Base-by-base conservation (phyloP, 2,797 vertebrate species). In the Chromis chromis region DNA sequence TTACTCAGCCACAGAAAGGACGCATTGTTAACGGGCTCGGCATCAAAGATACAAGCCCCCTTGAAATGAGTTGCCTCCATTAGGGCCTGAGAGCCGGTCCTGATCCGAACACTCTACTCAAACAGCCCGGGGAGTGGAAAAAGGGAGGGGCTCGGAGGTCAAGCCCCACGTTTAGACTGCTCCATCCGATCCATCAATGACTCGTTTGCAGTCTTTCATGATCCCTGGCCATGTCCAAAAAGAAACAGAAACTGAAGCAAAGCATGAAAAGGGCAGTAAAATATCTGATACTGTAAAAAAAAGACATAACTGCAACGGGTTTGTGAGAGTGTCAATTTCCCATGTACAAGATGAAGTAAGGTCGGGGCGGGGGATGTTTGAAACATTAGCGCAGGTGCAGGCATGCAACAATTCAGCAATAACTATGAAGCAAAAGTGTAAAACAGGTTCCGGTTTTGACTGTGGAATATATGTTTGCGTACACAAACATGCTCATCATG, bases 1-100 rank as follows among this genome's bases (percentile, higher is more conserved):
- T 93, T 91, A 91, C 79, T 83, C 89, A 40, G 86, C 48, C 88
- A 84, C 80, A 90, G 91, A 94, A 93, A 92, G 93, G 89, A 88
- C 73, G 72, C 86, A 74, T 95, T 94, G 94, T 95, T 93, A 89
- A 84, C 79, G 56, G 84, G 77, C 78, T 62, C 52, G 24, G 70
- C 92, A 90, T 94, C 92, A 94, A 94, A 95, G 92, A 90, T 83
- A 76, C 62, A 3, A 83, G 49, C 66, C 65, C 83, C 79, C 82
- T 76, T 69, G 42, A 82, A 91, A 85, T 76, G 70, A 88, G 90
- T 73, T 56, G 65, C 86, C 88, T 88, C 92, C 83, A 92, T 94
- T 92, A 92, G 77, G 55, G 61, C 83, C 83, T 55, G 65, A 86
- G 88, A 91, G 80, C 72, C 53, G 71, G 85, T 78, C 70, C 87